Conservation (phyloP, 2,797 vertebrate species). For the Percopsis omiscomaycus region DNA sequence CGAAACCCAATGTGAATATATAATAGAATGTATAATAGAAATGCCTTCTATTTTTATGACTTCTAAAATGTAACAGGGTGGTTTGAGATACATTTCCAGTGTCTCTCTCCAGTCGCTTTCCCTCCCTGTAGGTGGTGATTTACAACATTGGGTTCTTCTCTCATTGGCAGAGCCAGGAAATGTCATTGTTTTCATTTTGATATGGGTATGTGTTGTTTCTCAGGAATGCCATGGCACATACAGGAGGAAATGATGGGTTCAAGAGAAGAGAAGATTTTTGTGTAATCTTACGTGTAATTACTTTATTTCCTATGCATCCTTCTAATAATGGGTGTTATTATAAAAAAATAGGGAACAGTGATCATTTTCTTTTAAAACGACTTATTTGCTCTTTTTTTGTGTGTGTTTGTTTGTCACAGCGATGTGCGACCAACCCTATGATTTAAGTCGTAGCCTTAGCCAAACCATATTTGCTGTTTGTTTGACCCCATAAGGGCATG, state of each 20-base stretch:
- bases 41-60: not conserved
- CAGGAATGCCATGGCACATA: constrained; percentile 11
- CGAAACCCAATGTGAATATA: not conserved
- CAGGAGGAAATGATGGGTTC: not conserved
- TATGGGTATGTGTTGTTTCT: constrained; percentile 25
- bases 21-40: not conserved
- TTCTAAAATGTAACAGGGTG: not conserved
- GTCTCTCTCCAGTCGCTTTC: not conserved
- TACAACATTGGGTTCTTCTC: constrained; percentile 7
- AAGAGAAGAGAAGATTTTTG: constrained; percentile 37
- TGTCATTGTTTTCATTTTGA: constrained; percentile 55
- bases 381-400: not conserved
- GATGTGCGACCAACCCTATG: constrained; percentile 49
- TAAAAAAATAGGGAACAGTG: not conserved
- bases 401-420: constrained; percentile 30
- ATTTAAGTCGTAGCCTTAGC: constrained; percentile 52
- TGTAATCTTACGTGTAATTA: constrained; percentile 6
- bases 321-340: not conserved
- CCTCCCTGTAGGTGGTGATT: constrained; percentile 11
- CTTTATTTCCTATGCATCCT: not conserved
- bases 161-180: constrained; percentile 25
- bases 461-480: constrained; percentile 73
- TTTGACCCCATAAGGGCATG: constrained; percentile 67
- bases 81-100: not conserved
- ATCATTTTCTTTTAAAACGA: no score